phyloP scores from a whole-genome alignment of 2,888 invertebrate genomes.

The Macrosoma leucophasiata region DNA sequence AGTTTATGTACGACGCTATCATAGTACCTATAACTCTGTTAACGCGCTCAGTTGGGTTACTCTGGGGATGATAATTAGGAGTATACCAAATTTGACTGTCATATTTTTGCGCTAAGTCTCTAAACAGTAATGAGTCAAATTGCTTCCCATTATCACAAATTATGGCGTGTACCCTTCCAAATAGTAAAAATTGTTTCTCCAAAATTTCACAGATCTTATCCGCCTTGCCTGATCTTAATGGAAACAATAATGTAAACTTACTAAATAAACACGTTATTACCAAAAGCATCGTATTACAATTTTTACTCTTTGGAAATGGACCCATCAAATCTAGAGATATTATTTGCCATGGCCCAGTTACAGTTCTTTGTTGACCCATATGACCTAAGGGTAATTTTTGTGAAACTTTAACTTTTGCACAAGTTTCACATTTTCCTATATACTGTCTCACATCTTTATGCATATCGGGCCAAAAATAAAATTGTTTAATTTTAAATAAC shows the following conservation, averaged over 20 bases:
- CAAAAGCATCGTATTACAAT: background rate
- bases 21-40: background rate
- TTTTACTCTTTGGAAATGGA: background rate
- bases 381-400: background rate
- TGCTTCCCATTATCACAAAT: background rate
- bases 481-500: background rate
- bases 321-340: background rate
- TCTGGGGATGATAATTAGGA: background rate
- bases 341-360: background rate
- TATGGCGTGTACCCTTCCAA: background rate
- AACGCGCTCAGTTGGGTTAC: background rate
- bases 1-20: background rate
- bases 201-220: background rate
- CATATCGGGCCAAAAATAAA: constrained; percentile 3
- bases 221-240: background rate
- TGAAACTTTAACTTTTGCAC: background rate
- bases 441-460: constrained; percentile 7
- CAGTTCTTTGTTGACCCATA: background rate
- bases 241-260: background rate
- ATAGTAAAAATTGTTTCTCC: background rate
- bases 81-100: background rate
- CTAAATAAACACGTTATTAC: background rate
- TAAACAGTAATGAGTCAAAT: background rate
- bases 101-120: background rate
- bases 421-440: background rate